A percentile compares a stretch with the other conserved stretches of the same genome.
Conservation (phyloP, 2,888 invertebrate genomes). For the Altica lythri region DNA sequence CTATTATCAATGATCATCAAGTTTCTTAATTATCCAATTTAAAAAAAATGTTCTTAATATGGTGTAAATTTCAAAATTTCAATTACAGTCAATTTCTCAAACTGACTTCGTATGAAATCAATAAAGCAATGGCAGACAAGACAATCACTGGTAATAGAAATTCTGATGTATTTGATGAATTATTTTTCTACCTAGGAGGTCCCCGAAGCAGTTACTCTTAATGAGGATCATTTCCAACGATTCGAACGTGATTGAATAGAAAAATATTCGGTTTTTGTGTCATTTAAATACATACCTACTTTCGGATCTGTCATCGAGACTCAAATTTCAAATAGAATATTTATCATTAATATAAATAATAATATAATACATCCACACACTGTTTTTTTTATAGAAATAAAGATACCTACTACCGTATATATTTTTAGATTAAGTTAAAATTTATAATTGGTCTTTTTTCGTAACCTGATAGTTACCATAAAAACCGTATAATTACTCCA, state of each 20-base stretch:
- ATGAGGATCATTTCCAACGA: slow-evolving; percentile 21
- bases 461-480: slow-evolving; percentile 1
- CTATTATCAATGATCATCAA: too few relatives aligned
- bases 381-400: background rate
- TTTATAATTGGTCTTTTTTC: too few relatives aligned
- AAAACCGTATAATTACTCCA: slow-evolving; percentile 11
- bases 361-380: background rate
- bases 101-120: slow-evolving; percentile 6
- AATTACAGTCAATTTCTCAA: slow-evolving; percentile 14
- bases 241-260: slow-evolving; percentile 20
- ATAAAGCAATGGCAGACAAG: background rate
- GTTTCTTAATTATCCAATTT: too few relatives aligned
- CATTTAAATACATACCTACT: slow-evolving; percentile 1
- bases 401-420: background rate
- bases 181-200: slow-evolving; percentile 22
- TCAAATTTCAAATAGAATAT: slow-evolving; percentile 6
- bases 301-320: slow-evolving; percentile 1
- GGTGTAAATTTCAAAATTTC: slow-evolving; percentile 7
- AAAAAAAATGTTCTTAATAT: background rate
- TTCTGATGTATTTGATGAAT: slow-evolving; percentile 22
- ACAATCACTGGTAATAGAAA: slow-evolving; percentile 10
- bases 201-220: slow-evolving; percentile 11
- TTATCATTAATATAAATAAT: background rate
- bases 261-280: slow-evolving; percentile 6
- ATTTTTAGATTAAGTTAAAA: too few relatives aligned